Evolutionary conservation across 2,888 invertebrate species (phyloP), one percentile per base, ranked within the genome.

Genomic region (Xanthorhoe spadicearia): DNA sequence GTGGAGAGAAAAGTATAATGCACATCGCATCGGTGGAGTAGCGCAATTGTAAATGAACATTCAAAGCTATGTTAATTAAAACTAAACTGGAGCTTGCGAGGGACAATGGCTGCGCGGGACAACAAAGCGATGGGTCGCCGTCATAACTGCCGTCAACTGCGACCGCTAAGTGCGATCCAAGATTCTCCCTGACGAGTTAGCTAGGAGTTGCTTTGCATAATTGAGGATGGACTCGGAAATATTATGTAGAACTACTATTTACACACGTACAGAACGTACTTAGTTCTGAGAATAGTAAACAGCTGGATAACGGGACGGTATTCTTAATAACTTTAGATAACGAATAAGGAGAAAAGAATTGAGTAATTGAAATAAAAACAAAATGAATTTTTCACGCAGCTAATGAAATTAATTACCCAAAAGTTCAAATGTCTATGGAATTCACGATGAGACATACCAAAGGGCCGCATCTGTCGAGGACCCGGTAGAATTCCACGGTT

Each of bases 61-160:
- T 83, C 81, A 82, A 84, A 83, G 84, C 78, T 76, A 80, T 83
- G 82, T 90, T 89, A 89, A 90, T 90, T 89, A 88, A 89, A 90
- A 89, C 86, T 86, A 87, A 88, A 81, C 83, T 77, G 79, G 74
- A 82, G 77, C 76, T 77, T 77, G 80, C n/a, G 75, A 75, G 80
- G 81, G 83, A 84, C 85, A 85, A 85, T 83, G 81, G 77, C 74
- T 81, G 81, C 71, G 77, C 75, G 78, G 78, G 82, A 88, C 85
- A 84, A 86, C 87, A 86, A 87, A 85, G 84, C 83, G 79, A 80
- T 79, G 81, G 77, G 75, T 58, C 77, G 77, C 77, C 78, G 77
- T 85, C 86, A 85, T 83, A 86, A 83, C 87, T 80, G 82, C 82
- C 82, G 85, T 84, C 87, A 84, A 81, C 82, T 79, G 77, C 83